These are phyloP conservation scores for Coenonympha glycerion DNA, from an alignment of 2,888 invertebrate species.

Conservation along the genomic window DNA sequence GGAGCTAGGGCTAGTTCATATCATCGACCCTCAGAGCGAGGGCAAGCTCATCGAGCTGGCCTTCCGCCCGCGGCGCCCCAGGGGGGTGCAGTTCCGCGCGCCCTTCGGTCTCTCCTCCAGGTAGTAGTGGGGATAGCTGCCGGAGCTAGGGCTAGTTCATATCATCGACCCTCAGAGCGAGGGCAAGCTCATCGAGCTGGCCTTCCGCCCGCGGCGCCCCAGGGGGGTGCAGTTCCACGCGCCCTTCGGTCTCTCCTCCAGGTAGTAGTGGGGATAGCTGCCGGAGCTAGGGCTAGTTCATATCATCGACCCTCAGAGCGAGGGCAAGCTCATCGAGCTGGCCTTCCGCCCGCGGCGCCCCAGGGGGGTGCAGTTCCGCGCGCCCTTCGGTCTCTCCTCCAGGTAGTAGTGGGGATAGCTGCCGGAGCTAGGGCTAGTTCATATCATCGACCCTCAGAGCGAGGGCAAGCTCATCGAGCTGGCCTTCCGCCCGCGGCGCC, in stretches of 20 bases:
- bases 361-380: constrained; percentile 92
- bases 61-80: constrained; percentile 92
- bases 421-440: too few species aligned
- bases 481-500: constrained; percentile 93
- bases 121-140: too few species aligned
- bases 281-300: too few species aligned
- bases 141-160: too few species aligned
- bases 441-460: constrained; percentile 96
- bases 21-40: constrained; percentile 97
- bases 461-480: constrained; percentile 97
- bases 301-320: constrained; percentile 97
- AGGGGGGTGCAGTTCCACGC: constrained; percentile 94
- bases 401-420: too few species aligned
- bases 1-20: too few species aligned
- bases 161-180: constrained; percentile 97
- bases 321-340: constrained; percentile 96
- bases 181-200: constrained; percentile 96
- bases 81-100: constrained; percentile 93
- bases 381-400: constrained; percentile 88
- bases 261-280: too few species aligned
- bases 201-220: constrained; percentile 93
- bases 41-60: constrained; percentile 97
- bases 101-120: constrained; percentile 89
- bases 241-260: constrained; percentile 87
- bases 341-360: constrained; percentile 95